Percentiles rank a stretch among this genome's conserved stretches.
phyloP scores from a whole-genome alignment of 1,140 invertebrate genomes.

The Yoshiicerus persimilis region DNA sequence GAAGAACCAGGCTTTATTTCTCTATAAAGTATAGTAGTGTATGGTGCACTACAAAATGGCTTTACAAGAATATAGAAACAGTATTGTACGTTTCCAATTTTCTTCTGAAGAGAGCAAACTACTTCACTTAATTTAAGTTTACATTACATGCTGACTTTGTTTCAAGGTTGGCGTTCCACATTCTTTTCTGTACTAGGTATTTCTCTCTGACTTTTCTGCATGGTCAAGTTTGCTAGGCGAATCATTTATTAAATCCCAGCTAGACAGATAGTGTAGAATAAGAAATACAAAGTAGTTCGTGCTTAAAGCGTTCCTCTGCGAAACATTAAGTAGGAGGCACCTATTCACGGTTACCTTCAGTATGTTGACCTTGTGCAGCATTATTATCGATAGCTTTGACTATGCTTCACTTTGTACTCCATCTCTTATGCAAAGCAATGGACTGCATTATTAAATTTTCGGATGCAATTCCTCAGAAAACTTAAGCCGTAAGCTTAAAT shows the following conservation, averaged over 20 bases:
- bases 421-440: neutral
- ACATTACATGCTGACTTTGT: neutral
- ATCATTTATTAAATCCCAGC: neutral
- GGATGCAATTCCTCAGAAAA: neutral
- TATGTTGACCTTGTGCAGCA: neutral
- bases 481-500: neutral
- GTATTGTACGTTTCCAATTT: neutral
- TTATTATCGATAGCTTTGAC: neutral
- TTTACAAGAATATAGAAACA: neutral
- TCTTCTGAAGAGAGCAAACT: neutral
- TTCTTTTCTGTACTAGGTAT: too few species aligned
- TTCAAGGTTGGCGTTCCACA: neutral
- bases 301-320: neutral
- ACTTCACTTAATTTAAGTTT: neutral
- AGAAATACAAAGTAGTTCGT: neutral
- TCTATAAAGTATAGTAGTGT: too few species aligned
- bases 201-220: neutral
- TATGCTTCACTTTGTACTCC: neutral
- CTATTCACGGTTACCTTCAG: neutral
- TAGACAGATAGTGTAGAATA: neutral
- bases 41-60: neutral
- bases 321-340: neutral
- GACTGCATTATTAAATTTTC: neutral
- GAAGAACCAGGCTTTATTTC: too few species aligned
- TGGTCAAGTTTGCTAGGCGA: neutral